Evolutionary conservation across 2,888 invertebrate genomes (phyloP), one percentile per base, ranked within the genome.

Genomic region (Heliconius ismenius): DNA sequence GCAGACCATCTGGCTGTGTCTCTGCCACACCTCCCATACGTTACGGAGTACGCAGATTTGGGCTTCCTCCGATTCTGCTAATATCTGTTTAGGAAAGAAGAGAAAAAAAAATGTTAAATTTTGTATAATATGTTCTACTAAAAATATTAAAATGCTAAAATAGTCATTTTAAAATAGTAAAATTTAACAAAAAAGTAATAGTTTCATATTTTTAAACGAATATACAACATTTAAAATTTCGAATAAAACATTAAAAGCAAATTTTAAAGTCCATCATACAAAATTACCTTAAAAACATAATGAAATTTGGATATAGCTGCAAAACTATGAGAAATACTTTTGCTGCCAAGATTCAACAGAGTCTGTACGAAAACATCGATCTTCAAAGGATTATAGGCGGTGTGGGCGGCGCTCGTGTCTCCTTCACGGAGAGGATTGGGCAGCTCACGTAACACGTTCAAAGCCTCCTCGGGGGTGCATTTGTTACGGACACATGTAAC

Each of bases 361-460:
- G 98, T 98, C 87, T 99, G 98, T n/a, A 98, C 98, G 87, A 99
- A 99, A 0, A 99, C 98, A 87, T 99, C 99, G 74, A 99, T 98
- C 93, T 98, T 98, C 73, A 98, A 91, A 0, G 98, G 98, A 94
- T 98, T 98, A 90, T 97, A 98, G 4, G 96, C 95, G 72, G 96
- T 95, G 76, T 95, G 96, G 79, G 95, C 95, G 69, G 96, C 95
- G n/a, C 93, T 88, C 28, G 93, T 88, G 79, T 96, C 96, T 60
- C 97, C 97, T 81, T 97, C 97, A 39, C 96, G 96, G 36, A 96
- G 92, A 0, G 97, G 97, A 88, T 97, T 97, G 63, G 98, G 98
- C 63, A 98, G 93, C 79, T 98, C 98, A 80, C 98, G 97, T 36
- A 99, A 93, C 13, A 98, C 96, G 83, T 96, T 96, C 64, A 98